Conservation (phyloP, 2,888 invertebrate genomes). For the Ceraclea dissimilis region DNA sequence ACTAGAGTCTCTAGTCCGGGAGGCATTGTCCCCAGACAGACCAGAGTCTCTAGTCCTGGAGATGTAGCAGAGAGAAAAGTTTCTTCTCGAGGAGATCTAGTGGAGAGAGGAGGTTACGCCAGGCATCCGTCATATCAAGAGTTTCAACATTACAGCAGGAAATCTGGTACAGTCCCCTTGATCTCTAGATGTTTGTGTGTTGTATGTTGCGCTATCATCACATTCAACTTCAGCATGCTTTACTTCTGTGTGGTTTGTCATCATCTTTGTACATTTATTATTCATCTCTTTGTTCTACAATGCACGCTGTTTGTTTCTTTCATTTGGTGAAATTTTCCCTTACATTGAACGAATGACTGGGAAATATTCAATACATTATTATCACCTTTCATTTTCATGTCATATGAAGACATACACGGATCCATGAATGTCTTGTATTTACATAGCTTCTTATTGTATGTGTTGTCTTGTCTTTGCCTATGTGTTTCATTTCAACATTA, state of each 20-base stretch:
- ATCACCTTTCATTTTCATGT: no score
- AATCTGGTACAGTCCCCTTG: conserved; percentile 5
- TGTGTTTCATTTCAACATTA: no score
- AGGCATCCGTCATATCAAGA: conserved; percentile 35
- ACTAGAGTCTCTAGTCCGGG: not conserved
- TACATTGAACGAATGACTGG: no score
- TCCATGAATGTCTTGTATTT: no score
- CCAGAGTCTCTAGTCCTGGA: not conserved
- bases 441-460: no score
- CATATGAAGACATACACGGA: no score
- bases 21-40: not conserved
- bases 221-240: not conserved
- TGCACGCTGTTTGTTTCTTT: not conserved
- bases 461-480: no score
- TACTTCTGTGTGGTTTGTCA: not conserved
- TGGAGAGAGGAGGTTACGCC: not conserved
- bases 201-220: not conserved
- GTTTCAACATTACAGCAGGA: conserved; percentile 32
- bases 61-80: not conserved
- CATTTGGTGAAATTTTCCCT: no score
- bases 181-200: not conserved
- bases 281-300: not conserved
- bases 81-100: not conserved
- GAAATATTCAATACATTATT: no score
- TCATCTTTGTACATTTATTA: not conserved